Conservation (phyloP, 2,113 vertebrate genomes). For the Girardinichthys multiradiatus region DNA sequence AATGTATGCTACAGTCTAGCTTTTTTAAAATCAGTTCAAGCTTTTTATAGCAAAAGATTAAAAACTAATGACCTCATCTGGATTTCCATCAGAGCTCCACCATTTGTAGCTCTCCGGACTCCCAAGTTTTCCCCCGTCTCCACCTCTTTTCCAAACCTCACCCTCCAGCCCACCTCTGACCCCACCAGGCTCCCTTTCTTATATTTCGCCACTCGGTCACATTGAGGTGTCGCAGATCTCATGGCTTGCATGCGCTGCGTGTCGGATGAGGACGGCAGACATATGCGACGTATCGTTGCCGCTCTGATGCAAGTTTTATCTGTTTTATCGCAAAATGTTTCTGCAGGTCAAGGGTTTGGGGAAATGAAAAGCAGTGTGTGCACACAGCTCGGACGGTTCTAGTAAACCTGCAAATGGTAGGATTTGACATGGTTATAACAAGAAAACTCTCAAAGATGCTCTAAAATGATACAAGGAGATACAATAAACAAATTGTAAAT, state of each 20-base stretch:
- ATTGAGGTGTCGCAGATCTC: slow-evolving; percentile 40
- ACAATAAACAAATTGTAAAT: no score
- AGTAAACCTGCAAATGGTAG: no score
- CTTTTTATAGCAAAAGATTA: slow-evolving; percentile 59
- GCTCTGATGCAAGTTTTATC: no score
- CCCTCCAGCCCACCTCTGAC: slow-evolving; percentile 31
- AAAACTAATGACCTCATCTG: slow-evolving; percentile 63
- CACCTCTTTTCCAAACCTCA: slow-evolving; percentile 10
- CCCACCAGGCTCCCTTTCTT: slow-evolving; percentile 33
- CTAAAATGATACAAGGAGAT: neutral
- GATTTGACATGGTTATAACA: neutral
- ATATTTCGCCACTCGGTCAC: slow-evolving; percentile 53
- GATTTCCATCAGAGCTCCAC: slow-evolving; percentile 44
- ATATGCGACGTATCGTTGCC: no score
- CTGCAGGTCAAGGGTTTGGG: neutral
- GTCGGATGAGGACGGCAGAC: no score
- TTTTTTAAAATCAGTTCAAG: slow-evolving; percentile 16
- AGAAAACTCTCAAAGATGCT: neutral
- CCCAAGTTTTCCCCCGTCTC: slow-evolving; percentile 20
- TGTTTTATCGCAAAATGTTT: neutral
- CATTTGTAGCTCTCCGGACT: slow-evolving; percentile 49
- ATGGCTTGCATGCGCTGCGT: no score
- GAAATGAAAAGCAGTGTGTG: neutral
- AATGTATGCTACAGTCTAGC: slow-evolving; percentile 2
- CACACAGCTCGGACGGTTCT: slow-evolving; percentile 9